Conservation (phyloP, 1,140 invertebrate genomes). For the Drosophila persimilis region DNA sequence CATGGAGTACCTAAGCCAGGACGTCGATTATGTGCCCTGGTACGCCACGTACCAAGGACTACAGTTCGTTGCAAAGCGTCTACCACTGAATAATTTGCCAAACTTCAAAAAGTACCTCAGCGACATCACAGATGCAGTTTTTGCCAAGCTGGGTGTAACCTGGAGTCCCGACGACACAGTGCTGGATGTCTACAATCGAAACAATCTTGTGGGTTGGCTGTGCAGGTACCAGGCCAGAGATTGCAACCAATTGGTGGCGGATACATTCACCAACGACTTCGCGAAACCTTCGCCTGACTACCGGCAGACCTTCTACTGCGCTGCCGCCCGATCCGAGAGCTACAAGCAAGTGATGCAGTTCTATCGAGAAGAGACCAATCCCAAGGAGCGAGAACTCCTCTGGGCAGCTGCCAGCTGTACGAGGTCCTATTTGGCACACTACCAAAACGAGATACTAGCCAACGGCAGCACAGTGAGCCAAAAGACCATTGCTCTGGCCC, state of each 20-base stretch:
- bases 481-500: slow-evolving; percentile 69
- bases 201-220: slow-evolving; percentile 83
- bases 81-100: slow-evolving; percentile 43
- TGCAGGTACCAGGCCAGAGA: slow-evolving; percentile 83
- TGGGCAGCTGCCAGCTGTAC: slow-evolving; percentile 63
- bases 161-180: slow-evolving; percentile 35
- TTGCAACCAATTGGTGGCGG: slow-evolving; percentile 78
- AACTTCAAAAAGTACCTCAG: slow-evolving; percentile 52
- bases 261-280: slow-evolving; percentile 4
- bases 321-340: slow-evolving; percentile 82
- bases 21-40: slow-evolving; percentile 86
- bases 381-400: slow-evolving; percentile 43
- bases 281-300: slow-evolving; percentile 83
- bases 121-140: slow-evolving; percentile 39
- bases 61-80: slow-evolving; percentile 35
- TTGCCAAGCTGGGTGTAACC: slow-evolving; percentile 47
- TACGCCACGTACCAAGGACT: slow-evolving; percentile 78
- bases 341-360: slow-evolving; percentile 19
- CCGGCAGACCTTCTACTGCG: slow-evolving; percentile 85
- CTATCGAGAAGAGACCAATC: slow-evolving; percentile 28
- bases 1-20: slow-evolving; percentile 84
- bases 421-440: slow-evolving; percentile 19
- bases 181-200: slow-evolving; percentile 75
- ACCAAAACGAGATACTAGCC: slow-evolving; percentile 43
- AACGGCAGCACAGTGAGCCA: background rate